Evolutionary conservation across 2,113 vertebrate species (phyloP), one percentile per base, ranked within the genome.

Genomic region (Corynorhinus townsendii): DNA sequence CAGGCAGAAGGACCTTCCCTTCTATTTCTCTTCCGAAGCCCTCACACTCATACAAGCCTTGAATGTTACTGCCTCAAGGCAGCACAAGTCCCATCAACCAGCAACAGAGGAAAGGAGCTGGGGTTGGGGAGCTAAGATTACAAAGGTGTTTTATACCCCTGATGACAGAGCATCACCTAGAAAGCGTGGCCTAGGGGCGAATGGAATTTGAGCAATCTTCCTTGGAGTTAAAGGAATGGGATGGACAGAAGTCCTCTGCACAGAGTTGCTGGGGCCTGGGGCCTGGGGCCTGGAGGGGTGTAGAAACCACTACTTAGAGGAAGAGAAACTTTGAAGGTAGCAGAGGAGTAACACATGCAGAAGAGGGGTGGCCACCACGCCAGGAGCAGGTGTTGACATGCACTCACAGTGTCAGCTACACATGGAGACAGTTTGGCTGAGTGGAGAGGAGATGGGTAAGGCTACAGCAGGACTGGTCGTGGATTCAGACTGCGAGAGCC

Each of bases 221-320:
- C 69, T 66, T 83, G 47, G 72, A 69, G 17, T 33, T 49, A 22
- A 49, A 49, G 11, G 28, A 79, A 71, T 19, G 64, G 28, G 72
- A 26, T 47, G 2, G 0, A 40, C 33, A 38, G 86, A 54, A 35
- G 14, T 24, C 12, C 16, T 24, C 9, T 49, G 20, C 26, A 1
- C 49, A 30, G 93, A 26, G 64, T 19, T 52, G n/a, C 15, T 52
- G n/a, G 52, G 15, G 40, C 16, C 2, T 12, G n/a, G 52, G 15
- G 40, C 16, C 2, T 12, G 15, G 19, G 28, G 28, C 19, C 11
- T 3, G 0, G 7, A 28, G 10, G 11, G 52, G 33, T 28, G 11
- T 1, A 45, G 81, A 52, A 28, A 56, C 10, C 2, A 15, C n/a
- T 28, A 5, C n/a, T 4, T 28, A 59, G 66, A 59, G 56, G 71